A percentile compares a stretch with the other conserved stretches of the same genome.
Evolutionary conservation across 2,797 vertebrate species (phyloP).

Genomic region (Periophthalmus magnuspinnatus): DNA sequence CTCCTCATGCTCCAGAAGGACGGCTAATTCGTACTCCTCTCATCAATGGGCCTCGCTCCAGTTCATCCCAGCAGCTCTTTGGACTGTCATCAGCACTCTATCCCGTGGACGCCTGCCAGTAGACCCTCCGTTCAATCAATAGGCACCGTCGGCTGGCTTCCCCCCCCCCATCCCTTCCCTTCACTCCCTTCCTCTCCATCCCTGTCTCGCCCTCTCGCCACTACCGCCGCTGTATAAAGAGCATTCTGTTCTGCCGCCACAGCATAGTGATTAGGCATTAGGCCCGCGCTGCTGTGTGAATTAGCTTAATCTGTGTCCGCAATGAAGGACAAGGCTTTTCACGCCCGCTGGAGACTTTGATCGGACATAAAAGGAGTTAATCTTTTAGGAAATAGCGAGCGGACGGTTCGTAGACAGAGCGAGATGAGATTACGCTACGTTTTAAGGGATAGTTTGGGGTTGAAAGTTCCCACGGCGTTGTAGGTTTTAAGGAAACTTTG

Average conservation of each 20-base stretch:
- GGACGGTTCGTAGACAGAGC: conserved; percentile 29
- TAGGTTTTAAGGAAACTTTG: no score
- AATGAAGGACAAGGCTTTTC: conserved; percentile 73
- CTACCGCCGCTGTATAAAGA: conserved; percentile 62
- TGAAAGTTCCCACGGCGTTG: conserved; percentile 57
- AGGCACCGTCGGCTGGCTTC: conserved; percentile 68
- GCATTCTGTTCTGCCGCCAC: conserved; percentile 66
- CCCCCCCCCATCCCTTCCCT: conserved; percentile 41
- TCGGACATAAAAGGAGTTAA: conserved; percentile 67
- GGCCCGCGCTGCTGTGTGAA: conserved; percentile 70
- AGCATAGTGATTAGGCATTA: conserved; percentile 75
- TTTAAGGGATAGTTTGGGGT: conserved; percentile 34
- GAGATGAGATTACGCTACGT: conserved; percentile 20
- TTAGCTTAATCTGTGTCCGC: conserved; percentile 75
- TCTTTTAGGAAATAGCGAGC: conserved; percentile 65
- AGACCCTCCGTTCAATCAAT: conserved; percentile 68
- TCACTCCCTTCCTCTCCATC: conserved; percentile 16
- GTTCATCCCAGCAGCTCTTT: conserved; percentile 67
- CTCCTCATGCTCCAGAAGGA: conserved; percentile 26
- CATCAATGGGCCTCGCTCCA: conserved; percentile 54
- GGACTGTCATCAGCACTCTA: conserved; percentile 74
- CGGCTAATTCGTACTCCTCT: conserved; percentile 53
- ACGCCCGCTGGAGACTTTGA: conserved; percentile 67
- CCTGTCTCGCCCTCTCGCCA: conserved; percentile 38
- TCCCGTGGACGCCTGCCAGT: conserved; percentile 71